A percentile compares a stretch with the other conserved stretches of the same genome.
Evolutionary conservation across 2,113 vertebrate species (phyloP).

Genomic region (Campylomormyrus tamandua): DNA sequence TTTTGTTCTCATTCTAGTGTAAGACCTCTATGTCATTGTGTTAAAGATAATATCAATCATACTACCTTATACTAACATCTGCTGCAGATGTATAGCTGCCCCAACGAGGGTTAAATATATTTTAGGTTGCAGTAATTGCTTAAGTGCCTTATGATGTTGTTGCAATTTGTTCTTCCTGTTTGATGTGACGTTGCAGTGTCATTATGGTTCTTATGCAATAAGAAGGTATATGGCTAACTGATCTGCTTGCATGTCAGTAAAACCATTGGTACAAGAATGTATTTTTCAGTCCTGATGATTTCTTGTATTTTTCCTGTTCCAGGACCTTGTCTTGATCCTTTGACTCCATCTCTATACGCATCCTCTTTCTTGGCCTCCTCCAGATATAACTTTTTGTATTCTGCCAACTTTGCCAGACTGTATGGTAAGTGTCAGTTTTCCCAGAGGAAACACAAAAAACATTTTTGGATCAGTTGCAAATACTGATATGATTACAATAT

Average conservation of each 20-base stretch:
- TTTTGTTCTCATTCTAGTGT: background rate
- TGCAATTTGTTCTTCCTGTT: background rate
- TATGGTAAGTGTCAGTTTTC: slow-evolving; percentile 70
- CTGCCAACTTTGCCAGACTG: slow-evolving; percentile 80
- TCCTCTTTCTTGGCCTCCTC: slow-evolving; percentile 86
- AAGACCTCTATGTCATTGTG: background rate
- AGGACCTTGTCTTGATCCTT: slow-evolving; percentile 84
- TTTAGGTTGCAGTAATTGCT: background rate
- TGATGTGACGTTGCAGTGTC: background rate
- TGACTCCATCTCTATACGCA: slow-evolving; percentile 78
- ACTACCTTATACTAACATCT: background rate
- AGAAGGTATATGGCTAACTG: background rate
- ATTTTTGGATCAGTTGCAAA: background rate
- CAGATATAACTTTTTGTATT: slow-evolving; percentile 84
- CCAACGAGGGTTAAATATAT: background rate
- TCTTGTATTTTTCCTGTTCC: slow-evolving; percentile 4
- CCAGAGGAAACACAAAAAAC: background rate
- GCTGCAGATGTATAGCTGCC: background rate
- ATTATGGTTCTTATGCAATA: background rate
- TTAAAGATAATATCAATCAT: background rate
- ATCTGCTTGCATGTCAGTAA: background rate
- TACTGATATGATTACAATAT: background rate
- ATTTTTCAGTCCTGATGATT: background rate
- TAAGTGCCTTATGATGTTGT: background rate
- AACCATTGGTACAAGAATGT: background rate